A percentile compares a stretch with the other conserved stretches of the same genome.
These are phyloP conservation scores for Siphamia tubifer DNA, from an alignment of 2,113 vertebrate genomes.

Conservation along the genomic window DNA sequence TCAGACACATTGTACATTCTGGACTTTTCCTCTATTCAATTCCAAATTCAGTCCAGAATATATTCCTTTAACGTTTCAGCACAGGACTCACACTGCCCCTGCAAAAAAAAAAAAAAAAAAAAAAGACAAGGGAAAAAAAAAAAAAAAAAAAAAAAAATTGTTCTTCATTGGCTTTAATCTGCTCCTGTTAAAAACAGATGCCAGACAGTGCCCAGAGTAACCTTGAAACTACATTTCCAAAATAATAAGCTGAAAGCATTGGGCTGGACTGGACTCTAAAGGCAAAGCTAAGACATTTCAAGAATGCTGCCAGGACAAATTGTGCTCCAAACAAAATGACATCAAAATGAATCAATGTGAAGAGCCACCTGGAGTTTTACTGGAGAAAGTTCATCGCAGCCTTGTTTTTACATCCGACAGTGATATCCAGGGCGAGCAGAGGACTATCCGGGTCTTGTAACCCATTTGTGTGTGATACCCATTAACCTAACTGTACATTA, in stretches of 20 bases:
- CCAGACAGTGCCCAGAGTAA: slow-evolving; percentile 33
- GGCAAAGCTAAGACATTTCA: slow-evolving; percentile 53
- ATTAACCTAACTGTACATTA: slow-evolving; percentile 57
- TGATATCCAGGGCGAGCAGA: slow-evolving; percentile 61
- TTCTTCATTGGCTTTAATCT: slow-evolving; percentile 13
- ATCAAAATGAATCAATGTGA: slow-evolving; percentile 74
- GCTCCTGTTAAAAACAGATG: slow-evolving; percentile 8
- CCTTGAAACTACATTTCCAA: slow-evolving; percentile 59
- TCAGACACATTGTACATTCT: no score
- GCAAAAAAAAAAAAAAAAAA: no score
- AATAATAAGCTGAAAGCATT: slow-evolving; percentile 68
- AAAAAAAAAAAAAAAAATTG: background rate
- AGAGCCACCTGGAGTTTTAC: slow-evolving; percentile 70
- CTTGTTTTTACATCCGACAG: slow-evolving; percentile 33
- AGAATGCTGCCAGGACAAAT: slow-evolving; percentile 70
- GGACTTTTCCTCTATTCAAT: no score
- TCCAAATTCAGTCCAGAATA: no score
- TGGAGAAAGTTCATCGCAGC: slow-evolving; percentile 55
- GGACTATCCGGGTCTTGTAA: slow-evolving; percentile 45
- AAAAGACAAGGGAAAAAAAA: background rate
- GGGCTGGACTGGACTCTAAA: slow-evolving; percentile 40
- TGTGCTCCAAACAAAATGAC: slow-evolving; percentile 57
- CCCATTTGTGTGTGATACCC: slow-evolving; percentile 59
- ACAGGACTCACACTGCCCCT: no score
- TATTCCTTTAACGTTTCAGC: no score